phyloP scores from a whole-genome alignment of 2,113 vertebrate genomes.

The Xenus cinereus region DNA sequence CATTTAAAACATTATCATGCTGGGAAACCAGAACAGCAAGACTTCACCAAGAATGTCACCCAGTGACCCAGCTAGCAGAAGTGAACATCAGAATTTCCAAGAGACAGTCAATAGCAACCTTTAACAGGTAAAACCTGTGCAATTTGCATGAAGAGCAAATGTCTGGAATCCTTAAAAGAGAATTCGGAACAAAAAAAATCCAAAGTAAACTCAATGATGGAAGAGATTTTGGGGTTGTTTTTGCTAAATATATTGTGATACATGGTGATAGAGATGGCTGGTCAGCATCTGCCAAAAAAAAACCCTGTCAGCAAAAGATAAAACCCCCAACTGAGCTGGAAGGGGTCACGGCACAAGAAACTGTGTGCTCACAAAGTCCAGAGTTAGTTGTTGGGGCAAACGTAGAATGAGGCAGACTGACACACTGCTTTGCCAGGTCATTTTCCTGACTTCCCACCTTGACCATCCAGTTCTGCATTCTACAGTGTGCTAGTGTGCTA shows the following conservation, averaged over 20 bases:
- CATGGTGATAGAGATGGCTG: neutral
- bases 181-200: neutral
- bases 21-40: neutral
- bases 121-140: neutral
- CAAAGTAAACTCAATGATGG: neutral
- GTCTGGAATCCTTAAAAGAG: neutral
- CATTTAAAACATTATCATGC: neutral
- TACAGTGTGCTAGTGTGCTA: neutral
- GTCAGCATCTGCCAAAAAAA: neutral
- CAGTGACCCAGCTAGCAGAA: neutral
- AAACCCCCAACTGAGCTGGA: neutral
- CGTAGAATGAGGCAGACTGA: accelerated
- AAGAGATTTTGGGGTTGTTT: neutral
- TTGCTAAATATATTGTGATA: neutral
- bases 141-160: neutral
- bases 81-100: neutral
- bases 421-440: neutral
- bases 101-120: neutral
- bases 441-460: neutral
- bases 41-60: neutral
- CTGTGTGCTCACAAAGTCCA: neutral
- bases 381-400: neutral
- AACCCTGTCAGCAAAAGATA: neutral
- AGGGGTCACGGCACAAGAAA: neutral
- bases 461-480: neutral